phyloP scores from a whole-genome alignment of 2,888 invertebrate genomes.

The Rutpela maculata region DNA sequence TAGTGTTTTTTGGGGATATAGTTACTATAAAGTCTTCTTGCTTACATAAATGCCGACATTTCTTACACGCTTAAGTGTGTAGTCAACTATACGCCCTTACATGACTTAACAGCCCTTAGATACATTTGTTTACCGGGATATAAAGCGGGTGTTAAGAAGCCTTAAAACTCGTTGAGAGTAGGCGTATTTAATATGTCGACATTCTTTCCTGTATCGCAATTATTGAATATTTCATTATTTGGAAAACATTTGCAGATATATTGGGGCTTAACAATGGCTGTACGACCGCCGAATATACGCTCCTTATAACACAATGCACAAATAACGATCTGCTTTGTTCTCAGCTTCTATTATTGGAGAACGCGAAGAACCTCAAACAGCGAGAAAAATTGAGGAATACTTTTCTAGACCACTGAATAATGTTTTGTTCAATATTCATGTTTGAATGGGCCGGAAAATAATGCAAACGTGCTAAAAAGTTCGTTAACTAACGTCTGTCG shows the following conservation, averaged over 20 bases:
- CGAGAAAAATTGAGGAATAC: constrained; percentile 28
- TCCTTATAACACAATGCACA: constrained; percentile 26
- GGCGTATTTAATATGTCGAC: neutral
- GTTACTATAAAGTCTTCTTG: too few species aligned
- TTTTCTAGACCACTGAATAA: constrained; percentile 27
- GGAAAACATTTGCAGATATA: constrained; percentile 1
- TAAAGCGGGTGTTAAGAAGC: neutral
- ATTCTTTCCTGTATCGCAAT: neutral
- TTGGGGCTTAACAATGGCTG: constrained; percentile 8
- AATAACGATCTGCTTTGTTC: constrained; percentile 30
- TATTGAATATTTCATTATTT: neutral
- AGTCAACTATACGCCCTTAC: too few species aligned
- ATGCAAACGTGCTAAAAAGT: constrained; percentile 11
- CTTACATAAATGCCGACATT: too few species aligned
- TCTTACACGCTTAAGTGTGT: too few species aligned
- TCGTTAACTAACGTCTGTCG: neutral
- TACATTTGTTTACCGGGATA: neutral
- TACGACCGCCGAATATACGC: constrained; percentile 11
- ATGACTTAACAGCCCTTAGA: neutral
- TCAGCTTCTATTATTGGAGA: constrained; percentile 11
- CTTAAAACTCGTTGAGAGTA: neutral
- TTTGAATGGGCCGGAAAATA: constrained; percentile 12
- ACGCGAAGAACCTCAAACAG: constrained; percentile 1
- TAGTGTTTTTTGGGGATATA: too few species aligned
- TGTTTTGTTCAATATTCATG: constrained; percentile 17